Evolutionary conservation across 1,140 invertebrate genomes (phyloP).

Genomic region (Panagrolaimus sp.): DNA sequence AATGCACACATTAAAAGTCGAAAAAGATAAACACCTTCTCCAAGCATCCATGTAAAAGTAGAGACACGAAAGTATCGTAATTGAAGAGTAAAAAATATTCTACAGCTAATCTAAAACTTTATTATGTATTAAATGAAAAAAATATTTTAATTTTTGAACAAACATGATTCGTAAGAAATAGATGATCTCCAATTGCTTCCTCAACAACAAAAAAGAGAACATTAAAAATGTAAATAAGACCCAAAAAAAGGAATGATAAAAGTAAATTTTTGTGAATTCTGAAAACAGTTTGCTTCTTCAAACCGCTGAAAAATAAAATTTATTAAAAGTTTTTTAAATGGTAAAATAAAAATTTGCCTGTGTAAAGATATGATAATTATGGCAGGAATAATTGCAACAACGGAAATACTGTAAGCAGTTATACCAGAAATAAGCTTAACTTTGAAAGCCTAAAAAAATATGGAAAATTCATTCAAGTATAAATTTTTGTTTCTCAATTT

Average conservation of each 20-base stretch:
- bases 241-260: constrained; percentile 63
- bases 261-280: constrained; percentile 65
- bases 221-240: constrained; percentile 59
- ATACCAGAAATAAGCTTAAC: constrained; percentile 52
- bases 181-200: constrained; percentile 28
- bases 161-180: constrained; percentile 38
- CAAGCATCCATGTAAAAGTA: constrained; percentile 63
- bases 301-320: constrained; percentile 28
- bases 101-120: constrained; percentile 50
- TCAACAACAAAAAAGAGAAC: constrained; percentile 61
- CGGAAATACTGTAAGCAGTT: constrained; percentile 15
- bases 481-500: too few relatives aligned
- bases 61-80: constrained; percentile 47
- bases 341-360: constrained; percentile 18
- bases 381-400: constrained; percentile 29
- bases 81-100: constrained; percentile 49
- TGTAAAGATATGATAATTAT: constrained; percentile 24
- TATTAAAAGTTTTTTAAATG: constrained; percentile 37
- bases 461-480: too few relatives aligned
- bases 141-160: constrained; percentile 16
- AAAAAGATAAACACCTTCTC: constrained; percentile 65
- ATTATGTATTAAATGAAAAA: background rate
- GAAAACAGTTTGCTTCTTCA: constrained; percentile 59
- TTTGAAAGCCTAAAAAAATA: background rate
- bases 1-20: constrained; percentile 64